Percentiles rank a stretch among this genome's conserved stretches.
These are phyloP conservation scores for Diceros bicornis DNA, from an alignment of 2,797 vertebrate genomes.

Conservation along the genomic window DNA sequence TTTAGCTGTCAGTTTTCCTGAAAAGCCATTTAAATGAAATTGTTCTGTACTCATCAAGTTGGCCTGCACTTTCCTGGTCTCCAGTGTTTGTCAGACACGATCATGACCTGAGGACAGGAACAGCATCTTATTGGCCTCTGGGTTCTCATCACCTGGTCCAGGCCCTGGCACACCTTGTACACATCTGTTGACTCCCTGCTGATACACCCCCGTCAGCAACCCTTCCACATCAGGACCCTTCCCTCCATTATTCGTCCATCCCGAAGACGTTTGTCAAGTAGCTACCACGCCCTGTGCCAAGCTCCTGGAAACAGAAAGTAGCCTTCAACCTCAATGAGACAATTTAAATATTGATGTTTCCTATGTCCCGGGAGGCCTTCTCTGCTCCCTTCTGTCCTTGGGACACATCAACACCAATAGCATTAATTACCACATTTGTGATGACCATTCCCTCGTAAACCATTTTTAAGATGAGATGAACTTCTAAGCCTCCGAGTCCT, in stretches of 20 bases:
- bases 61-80: not conserved
- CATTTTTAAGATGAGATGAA: not conserved
- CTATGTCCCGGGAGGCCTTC: not conserved
- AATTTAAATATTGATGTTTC: not conserved
- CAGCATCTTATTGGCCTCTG: accelerated
- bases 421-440: not conserved
- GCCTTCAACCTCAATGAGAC: not conserved
- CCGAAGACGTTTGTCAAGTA: not conserved
- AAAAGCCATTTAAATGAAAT: not conserved
- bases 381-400: not conserved
- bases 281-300: accelerated
- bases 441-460: not conserved
- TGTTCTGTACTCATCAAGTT: accelerated
- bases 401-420: not conserved
- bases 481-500: not conserved
- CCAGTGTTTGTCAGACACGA: not conserved
- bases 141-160: not conserved
- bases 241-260: not conserved
- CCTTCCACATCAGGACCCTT: not conserved
- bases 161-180: not conserved
- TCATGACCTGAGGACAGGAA: not conserved
- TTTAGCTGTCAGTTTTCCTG: not conserved
- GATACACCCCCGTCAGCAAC: no score
- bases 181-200: not conserved
- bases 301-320: not conserved